Evolutionary conservation across 2,888 invertebrate species (phyloP), one percentile per base, ranked within the genome.

Genomic region (Lottia gigantea): DNA sequence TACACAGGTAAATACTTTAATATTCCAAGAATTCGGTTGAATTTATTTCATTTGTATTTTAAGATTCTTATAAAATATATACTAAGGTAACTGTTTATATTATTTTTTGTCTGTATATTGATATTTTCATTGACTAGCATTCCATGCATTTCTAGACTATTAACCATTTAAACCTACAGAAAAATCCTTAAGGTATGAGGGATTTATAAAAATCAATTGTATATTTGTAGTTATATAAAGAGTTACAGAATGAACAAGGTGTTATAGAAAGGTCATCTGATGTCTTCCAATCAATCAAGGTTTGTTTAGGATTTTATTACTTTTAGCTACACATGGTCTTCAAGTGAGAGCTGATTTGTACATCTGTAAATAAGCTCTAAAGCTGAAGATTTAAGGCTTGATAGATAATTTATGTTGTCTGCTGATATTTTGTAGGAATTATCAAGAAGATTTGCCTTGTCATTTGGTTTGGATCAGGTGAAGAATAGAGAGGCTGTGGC

Each of bases 401-500:
- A n/a, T n/a, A n/a, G n/a, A n/a, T n/a, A n/a, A 47, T 19, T 45
- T n/a, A 26, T 49, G 15, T 55, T 64, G 14, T 62, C 14, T 7
- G 63, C 62, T 64, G 46, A 14, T 55, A 61, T 16, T 23, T 69
- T 86, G 7, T 79, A 94, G 93, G 98, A 99, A 91, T 90, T 99
- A 86, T 98, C 97, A 0, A 96, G 98, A 90, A 92, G 98, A 69
- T 98, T 98, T 91, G 95, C 98, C 0, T 91, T 98, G 70, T 97
- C 97, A 66, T 98, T 99, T 91, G 98, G 98, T 0, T 91, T 98
- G 85, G 98, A 98, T 90, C 95, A 95, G 19, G 92, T 98, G 73
- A 97, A 96, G 90, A 98, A 97, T 91, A 93, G 98, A 76, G 97
- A 98, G 89, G 96, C 97, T 14, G 94, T 98, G 75, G 96, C 96